These are phyloP conservation scores for Nemoura dubitans DNA, from an alignment of 2,888 invertebrate species.

Conservation along the genomic window DNA sequence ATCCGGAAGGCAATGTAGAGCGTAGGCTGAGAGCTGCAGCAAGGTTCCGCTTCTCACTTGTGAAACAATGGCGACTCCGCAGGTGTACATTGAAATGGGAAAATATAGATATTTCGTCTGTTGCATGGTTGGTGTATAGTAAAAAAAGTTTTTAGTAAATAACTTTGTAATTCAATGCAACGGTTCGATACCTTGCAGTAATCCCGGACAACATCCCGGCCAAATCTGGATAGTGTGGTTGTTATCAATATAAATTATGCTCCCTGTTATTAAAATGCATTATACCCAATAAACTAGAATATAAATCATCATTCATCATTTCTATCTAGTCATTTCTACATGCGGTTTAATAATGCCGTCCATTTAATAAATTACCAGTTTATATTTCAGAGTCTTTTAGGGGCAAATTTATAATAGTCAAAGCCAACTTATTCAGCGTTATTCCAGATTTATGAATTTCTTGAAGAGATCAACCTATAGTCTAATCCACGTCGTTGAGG, in stretches of 20 bases:
- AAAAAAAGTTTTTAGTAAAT: no score
- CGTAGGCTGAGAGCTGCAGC: not conserved
- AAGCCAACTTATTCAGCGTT: not conserved
- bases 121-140: no score
- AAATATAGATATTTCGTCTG: no score
- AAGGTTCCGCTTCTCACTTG: no score
- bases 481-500: not conserved
- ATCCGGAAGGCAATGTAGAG: no score
- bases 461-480: not conserved
- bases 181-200: no score
- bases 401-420: not conserved
- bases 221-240: no score
- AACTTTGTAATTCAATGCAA: no score
- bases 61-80: no score
- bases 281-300: not conserved
- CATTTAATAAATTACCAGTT: not conserved
- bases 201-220: no score
- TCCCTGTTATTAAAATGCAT: not conserved
- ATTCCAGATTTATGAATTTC: constrained; percentile 20
- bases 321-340: not conserved
- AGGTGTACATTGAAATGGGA: no score
- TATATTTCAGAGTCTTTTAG: not conserved
- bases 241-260: no score
- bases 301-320: not conserved
- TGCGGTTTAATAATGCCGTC: not conserved